phyloP scores from a whole-genome alignment of 2,888 invertebrate species.

The Drosophila seclusa region DNA sequence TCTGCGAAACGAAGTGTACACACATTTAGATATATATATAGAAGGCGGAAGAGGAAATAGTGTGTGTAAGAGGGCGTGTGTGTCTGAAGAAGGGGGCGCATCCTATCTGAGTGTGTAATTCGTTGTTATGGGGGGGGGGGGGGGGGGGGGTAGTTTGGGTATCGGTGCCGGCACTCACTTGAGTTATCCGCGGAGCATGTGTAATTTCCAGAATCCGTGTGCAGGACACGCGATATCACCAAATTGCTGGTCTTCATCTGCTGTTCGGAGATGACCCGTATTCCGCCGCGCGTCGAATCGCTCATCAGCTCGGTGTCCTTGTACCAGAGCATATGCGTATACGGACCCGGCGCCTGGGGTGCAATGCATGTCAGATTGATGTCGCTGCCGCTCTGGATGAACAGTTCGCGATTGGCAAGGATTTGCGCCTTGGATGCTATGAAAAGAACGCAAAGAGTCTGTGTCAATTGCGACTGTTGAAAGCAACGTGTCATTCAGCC shows the following conservation, averaged over 20 bases:
- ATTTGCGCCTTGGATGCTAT: conserved; percentile 96
- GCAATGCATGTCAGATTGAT: conserved; percentile 96
- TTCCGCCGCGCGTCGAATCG: conserved; percentile 93
- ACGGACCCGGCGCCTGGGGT: conserved; percentile 88
- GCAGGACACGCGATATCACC: conserved; percentile 89
- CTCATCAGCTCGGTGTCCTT: conserved; percentile 93
- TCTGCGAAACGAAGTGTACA: conserved; percentile 85
- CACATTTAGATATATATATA: background rate
- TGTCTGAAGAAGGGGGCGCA: conserved; percentile 52
- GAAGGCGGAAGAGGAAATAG: conserved; percentile 51
- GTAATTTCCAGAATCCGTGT: conserved; percentile 91
- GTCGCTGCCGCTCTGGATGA: conserved; percentile 95
- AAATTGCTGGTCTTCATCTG: conserved; percentile 93
- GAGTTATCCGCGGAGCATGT: conserved; percentile 95
- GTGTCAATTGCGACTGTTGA: conserved; percentile 39
- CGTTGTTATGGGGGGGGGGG: too few species aligned
- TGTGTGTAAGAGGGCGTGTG: conserved; percentile 6
- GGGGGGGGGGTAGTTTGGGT: background rate
- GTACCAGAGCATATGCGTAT: conserved; percentile 93
- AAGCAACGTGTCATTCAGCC: conserved; percentile 5
- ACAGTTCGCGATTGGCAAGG: conserved; percentile 92
- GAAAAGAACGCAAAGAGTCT: conserved; percentile 28
- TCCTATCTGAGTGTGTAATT: background rate
- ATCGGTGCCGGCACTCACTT: conserved; percentile 84
- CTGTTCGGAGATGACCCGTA: conserved; percentile 94